Conservation (phyloP, 2,888 invertebrate genomes). For the Danaus chrysippus region DNA sequence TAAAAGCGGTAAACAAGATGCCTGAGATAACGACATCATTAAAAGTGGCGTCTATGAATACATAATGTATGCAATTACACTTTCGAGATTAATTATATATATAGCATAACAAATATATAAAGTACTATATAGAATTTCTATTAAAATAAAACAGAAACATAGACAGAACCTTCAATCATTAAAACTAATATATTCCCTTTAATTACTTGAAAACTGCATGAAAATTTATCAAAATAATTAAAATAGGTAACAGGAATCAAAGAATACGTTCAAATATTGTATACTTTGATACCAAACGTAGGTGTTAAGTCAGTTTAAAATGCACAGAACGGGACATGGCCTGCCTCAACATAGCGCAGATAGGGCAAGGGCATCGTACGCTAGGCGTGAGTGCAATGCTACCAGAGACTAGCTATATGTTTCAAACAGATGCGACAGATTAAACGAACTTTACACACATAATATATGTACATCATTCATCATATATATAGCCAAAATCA, state of each 20-base stretch:
- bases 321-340: conserved; percentile 43
- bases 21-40: conserved; percentile 6
- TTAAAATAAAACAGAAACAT: not conserved
- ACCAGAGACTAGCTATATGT: conserved; percentile 20
- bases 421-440: conserved; percentile 2
- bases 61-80: conserved; percentile 8
- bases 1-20: conserved; percentile 4
- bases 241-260: not conserved
- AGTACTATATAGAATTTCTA: not conserved
- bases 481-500: no score
- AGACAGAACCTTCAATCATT: not conserved
- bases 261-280: not conserved
- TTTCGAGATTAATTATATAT: conserved; percentile 9
- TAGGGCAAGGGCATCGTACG: conserved; percentile 73
- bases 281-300: conserved; percentile 6
- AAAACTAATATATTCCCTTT: not conserved
- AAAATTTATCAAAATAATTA: not conserved
- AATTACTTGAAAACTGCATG: not conserved
- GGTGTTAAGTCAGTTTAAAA: conserved; percentile 29
- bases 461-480: not conserved
- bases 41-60: conserved; percentile 5
- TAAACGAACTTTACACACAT: conserved; percentile 9
- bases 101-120: not conserved
- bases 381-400: conserved; percentile 51
- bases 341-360: conserved; percentile 63